Conservation (phyloP, 2,888 invertebrate species). For the Pachydiplax longipennis region DNA sequence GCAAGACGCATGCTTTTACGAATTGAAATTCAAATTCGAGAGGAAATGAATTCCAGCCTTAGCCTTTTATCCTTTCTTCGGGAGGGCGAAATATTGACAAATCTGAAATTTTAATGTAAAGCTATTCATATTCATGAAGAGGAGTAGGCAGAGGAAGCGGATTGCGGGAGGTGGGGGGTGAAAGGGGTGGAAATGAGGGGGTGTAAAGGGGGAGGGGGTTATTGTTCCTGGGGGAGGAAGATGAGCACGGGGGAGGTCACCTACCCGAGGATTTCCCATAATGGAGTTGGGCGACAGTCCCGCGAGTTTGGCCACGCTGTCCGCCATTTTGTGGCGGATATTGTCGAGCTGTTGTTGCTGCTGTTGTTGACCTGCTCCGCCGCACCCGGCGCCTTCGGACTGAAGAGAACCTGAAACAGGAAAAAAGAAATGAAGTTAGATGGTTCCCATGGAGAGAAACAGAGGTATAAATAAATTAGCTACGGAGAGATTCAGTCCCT, state of each 20-base stretch:
- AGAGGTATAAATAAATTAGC: too few relatives aligned
- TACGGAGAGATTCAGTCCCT: too few relatives aligned
- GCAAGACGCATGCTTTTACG: slow-evolving; percentile 20
- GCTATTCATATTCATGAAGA: slow-evolving; percentile 44
- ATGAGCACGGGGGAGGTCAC: slow-evolving; percentile 42
- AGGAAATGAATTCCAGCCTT: slow-evolving; percentile 43
- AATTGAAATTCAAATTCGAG: slow-evolving; percentile 33
- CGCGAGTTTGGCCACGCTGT: slow-evolving; percentile 51
- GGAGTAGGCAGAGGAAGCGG: neutral
- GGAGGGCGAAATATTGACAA: slow-evolving; percentile 45
- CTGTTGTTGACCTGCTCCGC: neutral
- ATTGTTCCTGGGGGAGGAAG: neutral
- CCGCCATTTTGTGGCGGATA: slow-evolving; percentile 50
- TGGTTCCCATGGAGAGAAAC: neutral
- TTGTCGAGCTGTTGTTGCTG: slow-evolving; percentile 48
- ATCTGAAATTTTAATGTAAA: slow-evolving; percentile 39
- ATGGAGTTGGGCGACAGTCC: slow-evolving; percentile 46
- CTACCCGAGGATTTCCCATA: slow-evolving; percentile 51
- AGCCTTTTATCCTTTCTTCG: slow-evolving; percentile 39
- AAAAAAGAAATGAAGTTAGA: neutral
- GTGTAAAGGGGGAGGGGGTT: neutral
- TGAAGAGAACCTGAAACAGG: neutral
- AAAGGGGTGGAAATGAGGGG: neutral
- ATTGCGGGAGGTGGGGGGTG: neutral
- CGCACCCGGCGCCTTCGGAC: slow-evolving; percentile 25